Percentiles rank a stretch among this genome's conserved stretches.
Conservation (phyloP, 30 jellyfish, hydroid and myxozoan species). For the Sanderia malayensis region DNA sequence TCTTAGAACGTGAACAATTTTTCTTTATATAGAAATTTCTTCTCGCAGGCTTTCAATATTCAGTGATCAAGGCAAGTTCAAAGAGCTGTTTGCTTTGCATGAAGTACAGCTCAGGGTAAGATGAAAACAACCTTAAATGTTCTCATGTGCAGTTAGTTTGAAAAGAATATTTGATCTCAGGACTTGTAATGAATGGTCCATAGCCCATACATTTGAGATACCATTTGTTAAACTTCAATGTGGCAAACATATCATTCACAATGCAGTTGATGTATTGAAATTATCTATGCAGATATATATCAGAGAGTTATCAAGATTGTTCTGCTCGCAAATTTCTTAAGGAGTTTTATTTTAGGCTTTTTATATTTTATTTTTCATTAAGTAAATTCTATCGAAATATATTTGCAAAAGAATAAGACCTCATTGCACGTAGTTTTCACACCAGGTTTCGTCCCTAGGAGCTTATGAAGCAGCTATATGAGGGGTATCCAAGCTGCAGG, state of each 20-base stretch:
- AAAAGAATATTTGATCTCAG: not conserved
- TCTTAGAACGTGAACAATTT: not conserved
- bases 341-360: constrained; percentile 1
- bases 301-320: constrained; percentile 1
- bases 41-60: constrained; percentile 1
- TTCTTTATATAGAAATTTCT: not conserved
- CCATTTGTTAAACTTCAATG: constrained; percentile 1
- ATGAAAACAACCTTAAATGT: not conserved
- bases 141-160: constrained; percentile 1
- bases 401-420: constrained; percentile 1
- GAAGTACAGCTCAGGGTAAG: constrained; percentile 2
- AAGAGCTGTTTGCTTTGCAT: constrained; percentile 3
- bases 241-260: not conserved
- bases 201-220: constrained; percentile 2
- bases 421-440: constrained; percentile 1
- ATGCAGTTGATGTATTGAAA: not conserved
- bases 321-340: not conserved
- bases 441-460: constrained; percentile 4
- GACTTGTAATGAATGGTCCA: constrained; percentile 3
- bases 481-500: constrained; percentile 7
- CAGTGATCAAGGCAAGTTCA: constrained; percentile 4
- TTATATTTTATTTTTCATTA: not conserved
- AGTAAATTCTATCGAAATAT: not conserved
- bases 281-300: not conserved
- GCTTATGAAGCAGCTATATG: not conserved